Evolutionary conservation across 2,113 vertebrate genomes (phyloP), one percentile per base, ranked within the genome.

Genomic region (Corythaeola cristata): DNA sequence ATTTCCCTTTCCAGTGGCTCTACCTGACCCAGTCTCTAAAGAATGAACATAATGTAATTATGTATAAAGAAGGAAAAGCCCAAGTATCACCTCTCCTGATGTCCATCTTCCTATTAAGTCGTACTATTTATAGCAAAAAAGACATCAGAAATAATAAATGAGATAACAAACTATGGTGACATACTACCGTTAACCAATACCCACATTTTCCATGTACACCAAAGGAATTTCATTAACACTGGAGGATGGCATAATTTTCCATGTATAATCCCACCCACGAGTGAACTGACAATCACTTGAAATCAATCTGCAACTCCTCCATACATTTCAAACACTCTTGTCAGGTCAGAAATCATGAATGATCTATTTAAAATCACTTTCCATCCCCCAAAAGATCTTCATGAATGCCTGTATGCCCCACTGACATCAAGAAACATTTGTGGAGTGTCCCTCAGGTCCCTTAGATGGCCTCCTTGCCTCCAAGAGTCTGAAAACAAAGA

Each of bases 261-360:
- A 39, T 71, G 47, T 74, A 41, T 41, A 92, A 55, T 86, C 6
- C n/a, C 84, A 87, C 86, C 60, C 50, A 93, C 60, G 1, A n/a
- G 28, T 4, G 5, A 90, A 84, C n/a, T 63, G 79, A 74, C 79
- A 88, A 52, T 66, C 71, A 52, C 53, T 83, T 73, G 32, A 80
- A 89, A 90, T 86, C 71, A 88, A 27, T 49, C 47, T 86, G 32
- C 55, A 86, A 55, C 79, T 86, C 85, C 62, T 82, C 62, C 82
- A 63, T 90, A 59, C 28, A 83, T 77, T 92, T 92, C 3, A 16
- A 87, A 59, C 52, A 71, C 26, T 41, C 27, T 90, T 71, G 11
- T 81, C 64, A 81, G 86, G 72, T 89, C 89, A 96, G 83, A 93
- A 96, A 78, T 67, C 50, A 86, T 13, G 15, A 37, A 23, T 81